phyloP scores from a whole-genome alignment of 2,888 invertebrate genomes.

The Pyrrhia umbra region DNA sequence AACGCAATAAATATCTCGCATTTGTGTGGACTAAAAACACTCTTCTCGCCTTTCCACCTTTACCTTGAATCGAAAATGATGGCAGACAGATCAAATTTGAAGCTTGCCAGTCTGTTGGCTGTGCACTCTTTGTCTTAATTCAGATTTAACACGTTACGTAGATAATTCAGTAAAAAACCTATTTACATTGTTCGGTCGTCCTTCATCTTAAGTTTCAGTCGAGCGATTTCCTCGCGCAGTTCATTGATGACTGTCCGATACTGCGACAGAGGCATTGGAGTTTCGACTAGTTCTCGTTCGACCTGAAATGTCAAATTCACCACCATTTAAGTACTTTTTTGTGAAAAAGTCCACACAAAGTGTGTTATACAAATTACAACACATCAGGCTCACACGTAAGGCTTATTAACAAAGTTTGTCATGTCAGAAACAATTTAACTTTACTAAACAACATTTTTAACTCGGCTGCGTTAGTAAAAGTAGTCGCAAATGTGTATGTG shows the following conservation, averaged over 20 bases:
- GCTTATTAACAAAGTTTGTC: too few relatives aligned
- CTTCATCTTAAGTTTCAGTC: slow-evolving; percentile 95
- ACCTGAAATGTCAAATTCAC: slow-evolving; percentile 82
- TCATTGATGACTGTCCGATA: slow-evolving; percentile 95
- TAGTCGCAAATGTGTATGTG: too few relatives aligned
- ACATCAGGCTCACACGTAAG: too few relatives aligned
- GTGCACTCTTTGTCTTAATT: slow-evolving; percentile 6
- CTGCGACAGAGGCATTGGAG: slow-evolving; percentile 95
- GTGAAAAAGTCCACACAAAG: too few relatives aligned
- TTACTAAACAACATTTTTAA: too few relatives aligned
- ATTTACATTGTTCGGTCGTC: slow-evolving; percentile 92
- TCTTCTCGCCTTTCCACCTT: neutral
- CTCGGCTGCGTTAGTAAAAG: too few relatives aligned
- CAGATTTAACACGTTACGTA: neutral
- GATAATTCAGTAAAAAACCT: slow-evolving; percentile 38
- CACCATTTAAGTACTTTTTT: neutral
- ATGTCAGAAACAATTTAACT: too few relatives aligned
- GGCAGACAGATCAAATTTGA: neutral
- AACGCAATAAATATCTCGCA: too few relatives aligned
- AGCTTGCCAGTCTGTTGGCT: neutral
- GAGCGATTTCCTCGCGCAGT: slow-evolving; percentile 95
- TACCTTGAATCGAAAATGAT: neutral
- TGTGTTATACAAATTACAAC: too few relatives aligned
- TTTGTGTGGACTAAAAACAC: too few relatives aligned
- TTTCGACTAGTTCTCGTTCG: slow-evolving; percentile 91